Conservation (phyloP, 2,113 vertebrate species). For the Oxygymnocypris stewartii region DNA sequence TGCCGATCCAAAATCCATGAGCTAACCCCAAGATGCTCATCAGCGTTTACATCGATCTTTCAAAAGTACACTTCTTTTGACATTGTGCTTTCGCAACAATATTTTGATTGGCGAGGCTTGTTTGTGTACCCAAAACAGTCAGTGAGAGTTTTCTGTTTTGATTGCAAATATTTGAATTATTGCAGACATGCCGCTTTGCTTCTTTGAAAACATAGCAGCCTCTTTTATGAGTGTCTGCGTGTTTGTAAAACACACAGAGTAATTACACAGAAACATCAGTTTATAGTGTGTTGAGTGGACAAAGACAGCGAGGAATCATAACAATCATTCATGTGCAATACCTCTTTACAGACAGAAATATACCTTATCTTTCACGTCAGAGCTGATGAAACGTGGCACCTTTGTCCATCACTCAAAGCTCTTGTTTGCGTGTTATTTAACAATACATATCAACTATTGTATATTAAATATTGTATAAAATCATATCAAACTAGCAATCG, state of each 20-base stretch:
- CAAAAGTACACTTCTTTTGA: conserved; percentile 23
- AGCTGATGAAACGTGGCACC: neutral
- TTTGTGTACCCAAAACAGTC: conserved; percentile 47
- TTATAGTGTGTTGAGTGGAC: conserved; percentile 1
- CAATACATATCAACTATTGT: neutral
- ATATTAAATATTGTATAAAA: neutral
- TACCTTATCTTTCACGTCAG: neutral
- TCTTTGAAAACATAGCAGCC: conserved; percentile 32
- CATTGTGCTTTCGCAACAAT: conserved; percentile 32
- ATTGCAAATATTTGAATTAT: conserved; percentile 42
- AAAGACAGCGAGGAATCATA: conserved; percentile 11
- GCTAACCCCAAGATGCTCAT: conserved; percentile 29
- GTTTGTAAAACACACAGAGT: conserved; percentile 63
- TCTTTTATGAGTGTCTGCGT: conserved; percentile 42
- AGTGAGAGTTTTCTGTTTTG: conserved; percentile 60
- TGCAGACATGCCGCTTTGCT: conserved; percentile 43
- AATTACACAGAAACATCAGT: conserved; percentile 43
- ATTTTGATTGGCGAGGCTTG: conserved; percentile 34
- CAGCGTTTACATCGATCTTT: conserved; percentile 13
- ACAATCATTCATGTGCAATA: neutral
- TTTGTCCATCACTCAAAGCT: neutral
- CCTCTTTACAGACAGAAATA: conserved; percentile 17
- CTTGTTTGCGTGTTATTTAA: neutral
- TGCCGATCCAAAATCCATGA: conserved; percentile 50
- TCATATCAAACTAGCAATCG: neutral